phyloP scores from a whole-genome alignment of 2,113 vertebrate genomes.

The Pionites leucogaster region DNA sequence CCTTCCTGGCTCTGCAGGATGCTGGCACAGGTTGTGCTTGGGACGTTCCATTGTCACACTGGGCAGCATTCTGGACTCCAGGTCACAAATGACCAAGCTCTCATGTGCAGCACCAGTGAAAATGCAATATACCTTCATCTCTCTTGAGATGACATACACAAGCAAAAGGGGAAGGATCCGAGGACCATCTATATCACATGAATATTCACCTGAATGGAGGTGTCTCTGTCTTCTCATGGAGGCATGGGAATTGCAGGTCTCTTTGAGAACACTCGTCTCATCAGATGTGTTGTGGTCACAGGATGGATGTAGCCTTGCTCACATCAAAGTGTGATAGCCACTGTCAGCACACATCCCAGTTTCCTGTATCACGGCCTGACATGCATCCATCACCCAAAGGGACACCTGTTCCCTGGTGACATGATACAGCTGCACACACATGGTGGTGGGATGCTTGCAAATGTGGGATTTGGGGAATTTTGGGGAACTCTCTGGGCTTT shows the following conservation, averaged over 20 bases:
- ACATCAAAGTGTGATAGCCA: neutral
- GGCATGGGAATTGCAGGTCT: neutral
- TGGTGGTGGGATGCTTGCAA: neutral
- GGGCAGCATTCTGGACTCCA: neutral
- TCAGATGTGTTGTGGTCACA: neutral
- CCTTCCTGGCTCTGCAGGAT: neutral
- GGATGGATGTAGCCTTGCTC: neutral
- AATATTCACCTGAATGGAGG: neutral
- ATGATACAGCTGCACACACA: neutral
- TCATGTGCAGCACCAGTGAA: fast-evolving
- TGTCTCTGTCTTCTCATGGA: neutral
- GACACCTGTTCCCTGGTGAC: neutral
- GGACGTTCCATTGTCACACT: fast-evolving
- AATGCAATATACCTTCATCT: neutral
- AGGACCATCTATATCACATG: neutral
- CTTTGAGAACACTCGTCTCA: fast-evolving
- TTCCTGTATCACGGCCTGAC: neutral
- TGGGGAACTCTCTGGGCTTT: fast-evolving
- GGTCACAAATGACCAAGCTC: neutral
- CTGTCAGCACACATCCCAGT: neutral
- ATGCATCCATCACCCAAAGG: neutral
- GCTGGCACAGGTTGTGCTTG: neutral
- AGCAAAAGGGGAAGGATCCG: neutral
- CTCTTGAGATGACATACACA: fast-evolving
- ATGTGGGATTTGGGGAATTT: neutral